Evolutionary conservation across 2,888 invertebrate species (phyloP).

Genomic region (Drosophila antonietae): DNA sequence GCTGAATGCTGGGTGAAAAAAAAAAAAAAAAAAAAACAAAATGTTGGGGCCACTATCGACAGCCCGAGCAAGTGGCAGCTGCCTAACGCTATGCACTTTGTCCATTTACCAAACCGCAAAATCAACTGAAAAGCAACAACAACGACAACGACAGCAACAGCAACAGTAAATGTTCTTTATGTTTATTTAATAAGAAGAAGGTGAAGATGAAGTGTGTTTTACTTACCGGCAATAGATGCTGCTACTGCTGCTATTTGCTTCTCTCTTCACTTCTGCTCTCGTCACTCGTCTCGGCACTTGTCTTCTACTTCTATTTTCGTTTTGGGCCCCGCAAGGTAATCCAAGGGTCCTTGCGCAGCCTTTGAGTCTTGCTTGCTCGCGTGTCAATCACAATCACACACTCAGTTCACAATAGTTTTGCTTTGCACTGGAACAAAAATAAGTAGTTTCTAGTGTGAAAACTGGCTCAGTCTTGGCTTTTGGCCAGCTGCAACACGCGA

Average conservation of each 20-base stretch:
- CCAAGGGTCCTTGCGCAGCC: conserved; percentile 76
- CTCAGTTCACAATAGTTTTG: conserved; percentile 45
- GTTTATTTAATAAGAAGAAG: conserved; percentile 2
- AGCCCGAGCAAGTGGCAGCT: conserved; percentile 10
- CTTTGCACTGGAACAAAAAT: conserved; percentile 40
- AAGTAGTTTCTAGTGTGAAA: conserved; percentile 18
- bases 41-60: neutral
- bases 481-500: conserved; percentile 36
- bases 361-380: conserved; percentile 34
- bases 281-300: neutral
- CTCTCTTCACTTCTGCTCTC: neutral
- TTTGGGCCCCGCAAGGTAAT: conserved; percentile 69
- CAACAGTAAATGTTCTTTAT: conserved; percentile 1
- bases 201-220: conserved; percentile 2
- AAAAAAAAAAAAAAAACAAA: too few relatives aligned
- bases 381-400: conserved; percentile 33
- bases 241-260: neutral
- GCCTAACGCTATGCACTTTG: conserved; percentile 7
- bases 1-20: neutral
- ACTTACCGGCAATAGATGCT: neutral
- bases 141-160: neutral
- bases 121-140: conserved; percentile 48
- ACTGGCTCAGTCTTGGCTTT: conserved; percentile 16
- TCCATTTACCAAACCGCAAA: conserved; percentile 3
- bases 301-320: conserved; percentile 6